A percentile compares a stretch with the other conserved stretches of the same genome.
phyloP scores from a whole-genome alignment of 2,113 vertebrate species.

The Callionymus lyra region DNA sequence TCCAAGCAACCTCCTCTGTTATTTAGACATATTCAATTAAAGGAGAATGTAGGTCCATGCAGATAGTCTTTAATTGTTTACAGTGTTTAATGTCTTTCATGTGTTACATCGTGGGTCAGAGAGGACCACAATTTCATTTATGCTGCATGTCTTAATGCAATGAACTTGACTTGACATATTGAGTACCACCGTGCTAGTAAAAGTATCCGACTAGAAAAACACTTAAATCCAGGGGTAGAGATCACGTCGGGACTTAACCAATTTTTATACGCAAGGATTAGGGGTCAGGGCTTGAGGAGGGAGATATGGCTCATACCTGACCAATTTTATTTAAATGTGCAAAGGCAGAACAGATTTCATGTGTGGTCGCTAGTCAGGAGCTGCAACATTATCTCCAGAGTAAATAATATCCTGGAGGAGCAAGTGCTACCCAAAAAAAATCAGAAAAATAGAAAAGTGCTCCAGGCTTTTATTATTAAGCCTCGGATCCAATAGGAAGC shows the following conservation, averaged over 20 bases:
- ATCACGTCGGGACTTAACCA: constrained; percentile 13
- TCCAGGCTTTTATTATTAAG: constrained; percentile 63
- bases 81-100: no score
- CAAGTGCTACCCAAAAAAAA: constrained; percentile 59
- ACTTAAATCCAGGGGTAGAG: no score
- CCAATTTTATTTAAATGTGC: constrained; percentile 63
- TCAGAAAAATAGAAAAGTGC: constrained; percentile 58
- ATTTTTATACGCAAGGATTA: constrained; percentile 60
- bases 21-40: no score
- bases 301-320: constrained; percentile 61
- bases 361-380: constrained; percentile 50
- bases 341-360: constrained; percentile 54
- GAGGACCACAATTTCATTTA: no score
- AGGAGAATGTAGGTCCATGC: no score
- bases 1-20: no score
- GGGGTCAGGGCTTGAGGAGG: constrained; percentile 41
- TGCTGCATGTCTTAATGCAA: no score
- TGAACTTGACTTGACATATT: no score
- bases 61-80: no score
- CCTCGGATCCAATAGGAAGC: constrained; percentile 61
- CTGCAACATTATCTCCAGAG: constrained; percentile 66
- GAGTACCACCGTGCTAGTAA: no score
- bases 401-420: constrained; percentile 68
- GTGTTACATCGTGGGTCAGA: no score
- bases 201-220: no score